Evolutionary conservation across 2,797 vertebrate genomes (phyloP), one percentile per base, ranked within the genome.

Genomic region (Sardinella longiceps): DNA sequence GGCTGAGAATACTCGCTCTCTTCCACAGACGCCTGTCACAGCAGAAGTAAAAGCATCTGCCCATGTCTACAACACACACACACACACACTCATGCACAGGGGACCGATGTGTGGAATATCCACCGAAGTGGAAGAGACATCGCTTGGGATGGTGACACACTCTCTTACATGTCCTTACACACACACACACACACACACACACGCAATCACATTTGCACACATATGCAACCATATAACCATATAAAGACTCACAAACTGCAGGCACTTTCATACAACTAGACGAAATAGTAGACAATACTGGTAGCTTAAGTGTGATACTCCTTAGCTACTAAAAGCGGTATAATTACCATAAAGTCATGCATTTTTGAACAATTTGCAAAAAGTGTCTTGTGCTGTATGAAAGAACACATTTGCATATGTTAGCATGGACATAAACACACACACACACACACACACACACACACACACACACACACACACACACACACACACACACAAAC

Each of bases 121-220:
- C 66, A 74, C 66, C 37, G 66, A 39, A 33, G 30, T 74, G 66
- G 66, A 74, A 74, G 66, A 74, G 30, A 74, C 66, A 74, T 39
- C 30, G 14, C 66, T 39, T 37, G 66, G 33, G 30, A 74, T 33
- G 30, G 15, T 74, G 66, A 74, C 30, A 37, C 33, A 37, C 66
- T 74, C 33, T 15, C 7, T n/a, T 56, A 56, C 53, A 56, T 56
- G 53, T 20, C 20, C 4, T 18, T 6, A 20, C 53, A 37, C 30
- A 74, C 20, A 83, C 82, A 10, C 82, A 30, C 23, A 23, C 58
- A 48, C 23, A 33, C 18, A 43, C 56, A 1, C 1, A 25, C 23
- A 12, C 58, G 12, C 58, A 63, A 2, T 10, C n/a, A 28, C 58
- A 28, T n/a, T 28, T 6, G 33, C 28, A 33, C 63, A 53, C 50